phyloP scores from a whole-genome alignment of 2,113 vertebrate genomes.

The Pedionomus torquatus region DNA sequence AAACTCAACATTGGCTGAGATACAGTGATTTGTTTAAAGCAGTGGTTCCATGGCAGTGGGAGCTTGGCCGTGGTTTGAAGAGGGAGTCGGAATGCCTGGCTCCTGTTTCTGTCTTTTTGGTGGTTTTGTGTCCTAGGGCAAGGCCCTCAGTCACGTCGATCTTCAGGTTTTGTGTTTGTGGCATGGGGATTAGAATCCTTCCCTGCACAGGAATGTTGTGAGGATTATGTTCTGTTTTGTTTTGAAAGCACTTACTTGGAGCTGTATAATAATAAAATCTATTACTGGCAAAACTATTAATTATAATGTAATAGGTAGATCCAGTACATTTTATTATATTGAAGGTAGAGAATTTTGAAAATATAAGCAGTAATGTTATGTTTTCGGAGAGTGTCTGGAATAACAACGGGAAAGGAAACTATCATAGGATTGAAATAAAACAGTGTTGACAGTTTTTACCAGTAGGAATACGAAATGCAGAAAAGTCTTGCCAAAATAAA shows the following conservation, averaged over 20 bases:
- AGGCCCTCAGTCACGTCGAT: not conserved
- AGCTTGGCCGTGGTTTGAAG: not conserved
- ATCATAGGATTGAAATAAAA: not conserved
- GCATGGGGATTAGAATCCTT: not conserved
- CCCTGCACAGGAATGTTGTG: not conserved
- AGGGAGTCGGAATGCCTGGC: not conserved
- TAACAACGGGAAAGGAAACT: not conserved
- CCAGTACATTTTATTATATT: not conserved
- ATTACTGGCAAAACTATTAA: not conserved
- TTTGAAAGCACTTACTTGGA: not conserved
- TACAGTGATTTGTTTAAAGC: not conserved
- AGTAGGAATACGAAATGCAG: not conserved
- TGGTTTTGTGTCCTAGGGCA: not conserved
- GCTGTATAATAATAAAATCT: not conserved
- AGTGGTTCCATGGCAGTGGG: fast-evolving
- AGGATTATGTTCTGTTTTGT: not conserved
- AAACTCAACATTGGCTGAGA: not conserved
- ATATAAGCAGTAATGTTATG: not conserved
- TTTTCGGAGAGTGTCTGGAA: not conserved
- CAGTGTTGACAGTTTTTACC: not conserved
- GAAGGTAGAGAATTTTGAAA: not conserved
- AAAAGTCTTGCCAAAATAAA: not conserved
- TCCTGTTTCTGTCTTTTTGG: not conserved
- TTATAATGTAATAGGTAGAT: not conserved
- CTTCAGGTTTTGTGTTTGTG: not conserved